These are phyloP conservation scores for Anguilla pacifica DNA, from an alignment of 2,797 vertebrate genomes.

Conservation along the genomic window DNA sequence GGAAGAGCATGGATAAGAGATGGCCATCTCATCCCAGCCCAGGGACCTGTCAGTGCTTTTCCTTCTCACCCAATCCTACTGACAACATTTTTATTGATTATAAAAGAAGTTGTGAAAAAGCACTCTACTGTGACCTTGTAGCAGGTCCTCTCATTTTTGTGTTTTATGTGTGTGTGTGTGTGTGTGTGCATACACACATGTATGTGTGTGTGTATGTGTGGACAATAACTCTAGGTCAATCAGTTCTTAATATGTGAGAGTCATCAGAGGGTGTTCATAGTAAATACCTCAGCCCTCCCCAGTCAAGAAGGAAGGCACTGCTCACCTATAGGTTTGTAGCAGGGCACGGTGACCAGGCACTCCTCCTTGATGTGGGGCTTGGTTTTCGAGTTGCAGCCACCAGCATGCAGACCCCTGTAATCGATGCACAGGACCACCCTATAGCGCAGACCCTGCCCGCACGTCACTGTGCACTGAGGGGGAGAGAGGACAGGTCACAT, in stretches of 20 bases:
- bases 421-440: conserved; percentile 96
- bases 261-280: neutral
- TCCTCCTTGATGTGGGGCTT: conserved; percentile 98
- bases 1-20: conserved; percentile 18
- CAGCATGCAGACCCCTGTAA: conserved; percentile 89
- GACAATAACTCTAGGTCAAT: neutral
- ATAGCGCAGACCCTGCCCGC: conserved; percentile 93
- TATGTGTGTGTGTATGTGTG: neutral
- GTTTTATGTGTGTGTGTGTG: neutral
- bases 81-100: neutral
- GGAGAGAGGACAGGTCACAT: conserved; percentile 26
- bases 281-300: neutral
- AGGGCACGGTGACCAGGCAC: conserved; percentile 88
- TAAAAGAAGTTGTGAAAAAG: neutral
- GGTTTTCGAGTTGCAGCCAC: conserved; percentile 89
- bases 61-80: neutral
- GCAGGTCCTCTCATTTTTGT: neutral
- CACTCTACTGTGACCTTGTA: neutral
- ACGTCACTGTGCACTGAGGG: conserved; percentile 92
- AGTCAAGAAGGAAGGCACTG: conserved; percentile 2
- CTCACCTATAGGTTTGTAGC: conserved; percentile 91
- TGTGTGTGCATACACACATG: neutral
- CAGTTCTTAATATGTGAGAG: neutral
- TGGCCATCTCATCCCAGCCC: neutral
- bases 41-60: neutral